Percentiles rank a stretch among this genome's conserved stretches.
phyloP scores from a whole-genome alignment of 2,797 vertebrate genomes.

The Florisuga fusca region DNA sequence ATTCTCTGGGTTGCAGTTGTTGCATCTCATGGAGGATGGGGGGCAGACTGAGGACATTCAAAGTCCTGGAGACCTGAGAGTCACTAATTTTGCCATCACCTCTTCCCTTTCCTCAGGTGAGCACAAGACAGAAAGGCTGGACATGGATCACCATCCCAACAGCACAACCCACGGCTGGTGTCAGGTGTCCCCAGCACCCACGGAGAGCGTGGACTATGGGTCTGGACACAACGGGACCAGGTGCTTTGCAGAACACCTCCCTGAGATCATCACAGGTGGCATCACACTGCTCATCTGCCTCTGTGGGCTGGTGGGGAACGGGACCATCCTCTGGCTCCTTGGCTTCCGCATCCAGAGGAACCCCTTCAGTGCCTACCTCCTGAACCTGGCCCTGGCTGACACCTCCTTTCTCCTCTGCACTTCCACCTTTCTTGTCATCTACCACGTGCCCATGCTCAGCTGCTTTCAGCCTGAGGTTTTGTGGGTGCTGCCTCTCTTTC shows the following conservation, averaged over 20 bases:
- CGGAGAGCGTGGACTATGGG: accelerated
- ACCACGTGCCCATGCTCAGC: not conserved
- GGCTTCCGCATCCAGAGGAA: slow-evolving; percentile 65
- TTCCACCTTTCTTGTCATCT: not conserved
- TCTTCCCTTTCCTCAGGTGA: not conserved
- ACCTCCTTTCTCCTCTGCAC: slow-evolving; percentile 64
- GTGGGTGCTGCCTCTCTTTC: not conserved
- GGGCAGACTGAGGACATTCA: not conserved
- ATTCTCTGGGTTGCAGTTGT: not conserved
- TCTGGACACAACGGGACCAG: not conserved
- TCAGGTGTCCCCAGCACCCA: accelerated
- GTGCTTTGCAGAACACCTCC: not conserved
- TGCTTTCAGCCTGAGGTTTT: not conserved
- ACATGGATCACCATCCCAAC: not conserved
- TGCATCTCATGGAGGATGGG: not conserved
- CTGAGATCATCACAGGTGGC: not conserved
- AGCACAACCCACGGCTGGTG: accelerated
- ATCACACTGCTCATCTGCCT: slow-evolving; percentile 66
- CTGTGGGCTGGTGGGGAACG: slow-evolving; percentile 70
- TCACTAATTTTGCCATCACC: not conserved
- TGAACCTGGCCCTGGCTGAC: slow-evolving; percentile 70
- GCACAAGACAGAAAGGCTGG: no score
- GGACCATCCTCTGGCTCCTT: slow-evolving; percentile 70
- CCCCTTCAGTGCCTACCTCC: slow-evolving; percentile 73
- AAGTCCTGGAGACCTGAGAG: no score